Base-by-base conservation (phyloP, 2,888 invertebrate genomes). In the Ectemnius cavifrons region DNA sequence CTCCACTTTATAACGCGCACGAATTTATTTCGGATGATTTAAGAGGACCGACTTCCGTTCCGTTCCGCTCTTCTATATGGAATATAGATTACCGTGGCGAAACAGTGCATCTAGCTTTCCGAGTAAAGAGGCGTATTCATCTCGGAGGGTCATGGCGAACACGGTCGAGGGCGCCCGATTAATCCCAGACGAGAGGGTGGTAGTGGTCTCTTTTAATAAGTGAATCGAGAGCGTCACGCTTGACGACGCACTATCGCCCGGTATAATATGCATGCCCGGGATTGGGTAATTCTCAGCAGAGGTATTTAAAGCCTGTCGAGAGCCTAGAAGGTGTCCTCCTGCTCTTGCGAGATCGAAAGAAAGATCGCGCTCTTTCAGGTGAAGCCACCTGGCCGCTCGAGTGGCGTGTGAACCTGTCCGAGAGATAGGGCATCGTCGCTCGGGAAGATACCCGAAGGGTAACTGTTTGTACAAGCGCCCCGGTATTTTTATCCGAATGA, bases 401-500 rank as follows among this genome's bases (percentile, higher is more conserved):
- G 82, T 79, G 79, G 63, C 85, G 85, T 85, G 85, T 86, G 84
- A 85, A 84, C 85, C 84, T 80, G 77, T 80, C 78, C 70, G 78
- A 80, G 78, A 78, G 78, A 73, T 59, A 76, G 70, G 77, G 73
- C 52, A 13, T 14, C 79, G 79, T 77, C 77, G 82, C 66, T 72
- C 75, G 72, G 78, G 81, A 83, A 84, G 84, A 85, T 81, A 84
- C 73, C 81, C 82, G 81, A 80, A 84, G 84, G 86, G 85, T 85
- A 82, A 83, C 85, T 87, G 86, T 88, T 89, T 89, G 84, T 85
- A 87, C 85, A 87, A 86, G 86, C 86, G 78, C 78, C 83, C 82
- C 82, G 86, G 85, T 87, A 87, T 85, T 88, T 88, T 87, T 87
- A 86, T 88, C 86, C 84, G 83, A 84, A 85, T 81, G 83, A 85